Percentiles rank a stretch among this genome's conserved stretches.
Conservation (phyloP, 1,140 invertebrate genomes). For the Leguminivora glycinivorella region DNA sequence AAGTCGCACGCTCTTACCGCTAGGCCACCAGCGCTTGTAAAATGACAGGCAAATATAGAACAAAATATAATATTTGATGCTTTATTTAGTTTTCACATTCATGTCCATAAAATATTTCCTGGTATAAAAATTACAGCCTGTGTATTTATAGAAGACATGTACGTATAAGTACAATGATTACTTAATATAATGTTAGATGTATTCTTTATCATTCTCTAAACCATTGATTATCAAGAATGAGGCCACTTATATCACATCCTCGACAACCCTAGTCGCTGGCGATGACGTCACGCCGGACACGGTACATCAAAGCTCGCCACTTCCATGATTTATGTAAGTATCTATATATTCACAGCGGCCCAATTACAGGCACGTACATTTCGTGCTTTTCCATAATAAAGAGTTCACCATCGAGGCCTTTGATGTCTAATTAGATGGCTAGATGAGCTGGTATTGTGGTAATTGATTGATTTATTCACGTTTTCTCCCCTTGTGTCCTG, state of each 20-base stretch:
- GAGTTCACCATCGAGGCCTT: conserved; percentile 59
- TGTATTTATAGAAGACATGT: no score
- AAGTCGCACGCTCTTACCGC: no score
- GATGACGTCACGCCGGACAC: conserved; percentile 69
- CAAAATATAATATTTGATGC: no score
- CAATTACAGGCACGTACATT: conserved; percentile 66
- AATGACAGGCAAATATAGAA: no score
- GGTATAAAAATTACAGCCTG: no score
- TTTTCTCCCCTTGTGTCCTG: not conserved
- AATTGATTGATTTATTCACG: conserved; percentile 58
- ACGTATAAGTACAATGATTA: not conserved
- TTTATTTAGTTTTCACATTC: no score
- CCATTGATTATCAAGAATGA: not conserved
- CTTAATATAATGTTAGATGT: not conserved
- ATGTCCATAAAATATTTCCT: no score
- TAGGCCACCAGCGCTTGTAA: no score
- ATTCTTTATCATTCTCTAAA: not conserved
- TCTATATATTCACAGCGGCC: conserved; percentile 56
- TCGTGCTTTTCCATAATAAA: conserved; percentile 69
- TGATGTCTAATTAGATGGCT: conserved; percentile 69
- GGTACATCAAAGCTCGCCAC: conserved; percentile 64
- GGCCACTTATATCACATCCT: no score
- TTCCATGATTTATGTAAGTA: conserved; percentile 63
- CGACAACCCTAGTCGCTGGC: not conserved
- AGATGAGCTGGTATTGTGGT: conserved; percentile 50